Evolutionary conservation across 2,888 invertebrate genomes (phyloP), one percentile per base, ranked within the genome.

Genomic region (Ophonus ardosiacus): DNA sequence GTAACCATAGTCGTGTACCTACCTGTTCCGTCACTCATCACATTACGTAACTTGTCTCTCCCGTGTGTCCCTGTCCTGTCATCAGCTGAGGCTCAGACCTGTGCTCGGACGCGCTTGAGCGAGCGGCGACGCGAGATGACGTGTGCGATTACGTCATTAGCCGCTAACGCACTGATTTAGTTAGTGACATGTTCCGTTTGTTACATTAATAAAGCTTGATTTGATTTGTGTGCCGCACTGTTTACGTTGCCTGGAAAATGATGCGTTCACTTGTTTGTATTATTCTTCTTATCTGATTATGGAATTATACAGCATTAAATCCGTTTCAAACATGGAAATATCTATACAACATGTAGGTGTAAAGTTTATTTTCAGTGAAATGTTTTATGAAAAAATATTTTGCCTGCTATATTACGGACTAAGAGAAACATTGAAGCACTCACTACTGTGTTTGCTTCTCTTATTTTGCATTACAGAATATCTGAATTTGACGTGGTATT

Each of bases 101-200:
- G 40, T 24, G 68, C 68, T 31, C 40, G 68, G 40, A 40, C 18
- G 43, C 78, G 57, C n/a, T 78, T 21, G 56, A 78, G 56, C 56
- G 78, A 78, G 57, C 57, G 24, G 51, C 68, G 65, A 51, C 57
- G 31, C 38, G 51, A 83, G 83, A 83, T 83, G 83, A 83, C 74
- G 74, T 83, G 31, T 24, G 59, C 40, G 83, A 83, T 83, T 83
- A 83, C 83, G 83, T 83, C 83, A 74, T 83, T 83, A 83, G 74
- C 76, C 76, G 84, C 38, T 63, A 84, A 84, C 61, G 78, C 61
- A 78, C 63, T 76, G 84, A 84, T 78, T 78, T 80, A 80, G 61
- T 80, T 61, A 80, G 43, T 61, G 80, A 80, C 80, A 80, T 61
- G 81, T 81, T 68, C 81, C 68, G 81, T 81, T 81, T 68, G 68